These are phyloP conservation scores for Zeuzera pyrina DNA, from an alignment of 2,888 invertebrate genomes.

Conservation along the genomic window DNA sequence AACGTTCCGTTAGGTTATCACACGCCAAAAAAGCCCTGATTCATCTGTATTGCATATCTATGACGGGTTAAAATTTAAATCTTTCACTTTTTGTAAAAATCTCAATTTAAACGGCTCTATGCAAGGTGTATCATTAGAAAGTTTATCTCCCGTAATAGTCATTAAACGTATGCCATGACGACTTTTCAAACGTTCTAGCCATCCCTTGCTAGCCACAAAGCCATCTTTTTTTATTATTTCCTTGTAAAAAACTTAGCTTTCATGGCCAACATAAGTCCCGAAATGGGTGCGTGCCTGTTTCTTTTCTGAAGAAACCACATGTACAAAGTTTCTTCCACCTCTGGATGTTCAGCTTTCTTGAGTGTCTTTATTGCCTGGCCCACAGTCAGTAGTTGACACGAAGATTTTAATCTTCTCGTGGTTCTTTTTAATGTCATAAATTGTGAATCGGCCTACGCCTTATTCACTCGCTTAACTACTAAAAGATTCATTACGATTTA, in stretches of 20 bases:
- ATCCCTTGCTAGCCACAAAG: conserved; percentile 20
- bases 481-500: conserved; percentile 13
- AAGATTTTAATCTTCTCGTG: conserved; percentile 18
- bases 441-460: conserved; percentile 11
- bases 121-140: conserved; percentile 16
- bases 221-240: conserved; percentile 19
- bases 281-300: conserved; percentile 16
- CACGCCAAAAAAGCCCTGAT: conserved; percentile 21
- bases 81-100: conserved; percentile 18
- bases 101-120: conserved; percentile 18
- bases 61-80: conserved; percentile 18
- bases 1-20: conserved; percentile 22
- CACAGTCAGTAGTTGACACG: conserved; percentile 18
- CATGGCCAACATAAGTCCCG: conserved; percentile 17
- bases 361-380: conserved; percentile 19
- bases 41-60: conserved; percentile 20
- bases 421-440: conserved; percentile 16
- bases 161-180: conserved; percentile 20
- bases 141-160: conserved; percentile 16
- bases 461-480: conserved; percentile 14
- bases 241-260: conserved; percentile 20
- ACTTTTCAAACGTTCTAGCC: conserved; percentile 21
- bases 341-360: conserved; percentile 20
- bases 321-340: conserved; percentile 20
- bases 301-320: conserved; percentile 21